Evolutionary conservation across 2,797 vertebrate genomes (phyloP).

Genomic region (Antrozous pallidus): DNA sequence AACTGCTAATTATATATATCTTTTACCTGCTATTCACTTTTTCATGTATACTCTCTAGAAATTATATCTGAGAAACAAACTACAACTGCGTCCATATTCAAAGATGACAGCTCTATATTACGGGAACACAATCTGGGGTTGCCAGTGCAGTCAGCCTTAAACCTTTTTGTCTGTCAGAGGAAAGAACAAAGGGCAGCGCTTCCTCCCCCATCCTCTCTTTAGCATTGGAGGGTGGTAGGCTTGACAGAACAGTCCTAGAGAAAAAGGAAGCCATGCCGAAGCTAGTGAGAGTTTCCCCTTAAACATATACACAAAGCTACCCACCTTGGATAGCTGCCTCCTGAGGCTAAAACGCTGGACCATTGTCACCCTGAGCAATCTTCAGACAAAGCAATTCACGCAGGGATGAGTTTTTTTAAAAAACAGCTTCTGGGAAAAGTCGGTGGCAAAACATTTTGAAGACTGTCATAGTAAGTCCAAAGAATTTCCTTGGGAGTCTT

Average conservation of each 20-base stretch:
- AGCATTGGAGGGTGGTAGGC: constrained; percentile 26
- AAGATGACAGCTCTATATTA: not conserved
- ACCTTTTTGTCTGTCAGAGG: constrained; percentile 74
- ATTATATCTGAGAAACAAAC: not conserved
- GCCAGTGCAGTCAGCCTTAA: constrained; percentile 24
- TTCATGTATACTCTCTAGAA: not conserved
- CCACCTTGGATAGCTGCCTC: constrained; percentile 96
- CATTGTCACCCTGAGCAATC: constrained; percentile 84
- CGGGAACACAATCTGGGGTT: not conserved
- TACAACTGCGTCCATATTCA: not conserved
- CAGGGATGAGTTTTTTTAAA: constrained; percentile 42
- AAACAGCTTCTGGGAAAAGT: constrained; percentile 60
- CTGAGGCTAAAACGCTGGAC: constrained; percentile 95
- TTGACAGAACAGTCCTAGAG: not conserved
- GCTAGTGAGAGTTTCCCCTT: constrained; percentile 1
- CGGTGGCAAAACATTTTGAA: constrained; percentile 64
- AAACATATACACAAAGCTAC: constrained; percentile 59
- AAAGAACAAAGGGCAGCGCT: constrained; percentile 80
- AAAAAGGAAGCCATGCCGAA: constrained; percentile 29
- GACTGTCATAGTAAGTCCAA: constrained; percentile 52
- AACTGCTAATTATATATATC: not conserved
- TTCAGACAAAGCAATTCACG: constrained; percentile 64
- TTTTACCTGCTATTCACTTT: not conserved
- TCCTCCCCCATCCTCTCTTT: constrained; percentile 57
- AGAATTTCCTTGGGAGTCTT: constrained; percentile 46